These are phyloP conservation scores for Helarctos malayanus DNA, from an alignment of 2,797 vertebrate species.

Conservation along the genomic window DNA sequence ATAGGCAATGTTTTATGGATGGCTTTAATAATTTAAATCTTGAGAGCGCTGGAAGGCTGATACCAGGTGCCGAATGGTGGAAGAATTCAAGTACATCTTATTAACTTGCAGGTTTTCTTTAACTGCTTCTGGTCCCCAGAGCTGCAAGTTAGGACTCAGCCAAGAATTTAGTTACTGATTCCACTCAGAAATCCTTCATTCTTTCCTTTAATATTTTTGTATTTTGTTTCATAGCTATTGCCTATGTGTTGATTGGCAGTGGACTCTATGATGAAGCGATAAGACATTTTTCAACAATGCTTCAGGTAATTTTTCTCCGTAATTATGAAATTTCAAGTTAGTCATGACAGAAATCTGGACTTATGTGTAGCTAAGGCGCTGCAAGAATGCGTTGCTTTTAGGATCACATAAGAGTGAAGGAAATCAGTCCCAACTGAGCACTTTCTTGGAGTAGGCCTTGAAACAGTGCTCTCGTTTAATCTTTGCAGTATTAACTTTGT, in stretches of 20 bases:
- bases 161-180: neutral
- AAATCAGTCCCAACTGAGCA: neutral
- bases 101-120: neutral
- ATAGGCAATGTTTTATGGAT: neutral
- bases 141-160: neutral
- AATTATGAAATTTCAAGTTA: neutral
- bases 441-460: neutral
- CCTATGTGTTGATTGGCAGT: constrained; percentile 97
- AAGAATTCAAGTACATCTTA: neutral
- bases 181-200: neutral
- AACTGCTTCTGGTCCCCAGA: neutral
- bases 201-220: constrained; percentile 32
- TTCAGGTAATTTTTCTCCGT: constrained; percentile 93
- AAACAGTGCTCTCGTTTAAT: neutral
- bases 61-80: neutral
- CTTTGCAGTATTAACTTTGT: neutral
- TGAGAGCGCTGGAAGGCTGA: neutral
- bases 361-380: neutral
- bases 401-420: neutral
- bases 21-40: constrained; percentile 27
- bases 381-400: neutral
- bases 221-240: constrained; percentile 92
- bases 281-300: constrained; percentile 97
- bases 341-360: neutral
- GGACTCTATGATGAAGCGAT: constrained; percentile 98